Percentiles rank a stretch among this genome's conserved stretches.
Evolutionary conservation across 2,888 invertebrate genomes (phyloP).

Genomic region (Junonia oenone): DNA sequence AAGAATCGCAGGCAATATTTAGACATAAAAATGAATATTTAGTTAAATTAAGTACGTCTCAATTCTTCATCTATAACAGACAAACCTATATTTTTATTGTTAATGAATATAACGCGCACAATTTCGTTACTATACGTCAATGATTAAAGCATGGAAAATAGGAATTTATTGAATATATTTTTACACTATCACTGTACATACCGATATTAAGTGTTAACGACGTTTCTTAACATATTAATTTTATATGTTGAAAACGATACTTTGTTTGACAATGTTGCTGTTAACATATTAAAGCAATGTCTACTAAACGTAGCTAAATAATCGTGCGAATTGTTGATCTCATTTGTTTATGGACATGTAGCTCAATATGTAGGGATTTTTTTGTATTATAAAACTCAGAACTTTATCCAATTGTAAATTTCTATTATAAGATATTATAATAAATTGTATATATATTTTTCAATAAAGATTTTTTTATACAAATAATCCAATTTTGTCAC

Average conservation of each 20-base stretch:
- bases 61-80: not conserved
- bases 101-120: not conserved
- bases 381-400: conserved; percentile 53
- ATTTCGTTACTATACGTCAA: not conserved
- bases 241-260: conserved; percentile 5
- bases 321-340: conserved; percentile 72
- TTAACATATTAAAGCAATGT: conserved; percentile 5
- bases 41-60: not conserved
- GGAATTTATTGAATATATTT: conserved; percentile 5
- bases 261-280: conserved; percentile 14
- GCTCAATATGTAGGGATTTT: conserved; percentile 66
- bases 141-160: not conserved
- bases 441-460: conserved; percentile 69
- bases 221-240: not conserved
- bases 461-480: conserved; percentile 70
- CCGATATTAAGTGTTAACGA: conserved; percentile 4
- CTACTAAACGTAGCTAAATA: conserved; percentile 35
- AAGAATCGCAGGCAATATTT: not conserved
- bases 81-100: not conserved
- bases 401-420: conserved; percentile 63
- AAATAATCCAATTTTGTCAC: conserved; percentile 55
- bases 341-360: conserved; percentile 72
- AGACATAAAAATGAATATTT: not conserved
- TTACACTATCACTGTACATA: conserved; percentile 15
- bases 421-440: conserved; percentile 59